Conservation (phyloP, 2,888 invertebrate species). For the Cantharis flavilabris region DNA sequence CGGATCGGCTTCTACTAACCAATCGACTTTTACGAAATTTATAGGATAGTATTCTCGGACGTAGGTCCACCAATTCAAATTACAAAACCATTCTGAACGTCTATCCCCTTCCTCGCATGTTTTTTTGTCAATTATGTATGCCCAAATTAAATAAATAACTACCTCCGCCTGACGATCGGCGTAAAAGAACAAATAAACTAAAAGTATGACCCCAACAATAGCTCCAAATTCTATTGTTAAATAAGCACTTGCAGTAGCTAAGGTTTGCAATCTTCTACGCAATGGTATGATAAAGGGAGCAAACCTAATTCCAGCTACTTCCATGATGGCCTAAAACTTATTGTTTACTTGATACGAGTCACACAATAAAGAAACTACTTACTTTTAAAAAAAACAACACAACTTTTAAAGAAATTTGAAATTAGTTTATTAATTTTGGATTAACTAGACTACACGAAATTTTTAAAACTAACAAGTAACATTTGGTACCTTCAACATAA, state of each 20-base stretch:
- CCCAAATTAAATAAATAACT: slow-evolving; percentile 68
- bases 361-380: background rate
- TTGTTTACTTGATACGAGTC: background rate
- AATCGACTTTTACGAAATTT: background rate
- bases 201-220: slow-evolving; percentile 57
- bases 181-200: slow-evolving; percentile 63
- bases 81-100: slow-evolving; percentile 58
- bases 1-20: slow-evolving; percentile 77
- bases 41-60: slow-evolving; percentile 86
- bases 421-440: background rate
- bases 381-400: background rate
- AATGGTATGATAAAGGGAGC: slow-evolving; percentile 81
- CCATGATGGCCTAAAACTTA: background rate
- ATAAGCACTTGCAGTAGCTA: slow-evolving; percentile 77
- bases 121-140: slow-evolving; percentile 62
- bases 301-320: slow-evolving; percentile 74
- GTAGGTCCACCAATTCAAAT: slow-evolving; percentile 72
- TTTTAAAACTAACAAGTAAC: background rate
- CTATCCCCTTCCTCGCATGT: slow-evolving; percentile 62
- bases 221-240: slow-evolving; percentile 67
- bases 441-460: background rate
- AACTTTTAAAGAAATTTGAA: background rate
- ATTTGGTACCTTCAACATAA: background rate
- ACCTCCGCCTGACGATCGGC: slow-evolving; percentile 61
- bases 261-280: slow-evolving; percentile 79